Percentiles rank a stretch among this genome's conserved stretches.
phyloP scores from a whole-genome alignment of 2,113 vertebrate genomes.

The Rhinolophus ferrumequinum region DNA sequence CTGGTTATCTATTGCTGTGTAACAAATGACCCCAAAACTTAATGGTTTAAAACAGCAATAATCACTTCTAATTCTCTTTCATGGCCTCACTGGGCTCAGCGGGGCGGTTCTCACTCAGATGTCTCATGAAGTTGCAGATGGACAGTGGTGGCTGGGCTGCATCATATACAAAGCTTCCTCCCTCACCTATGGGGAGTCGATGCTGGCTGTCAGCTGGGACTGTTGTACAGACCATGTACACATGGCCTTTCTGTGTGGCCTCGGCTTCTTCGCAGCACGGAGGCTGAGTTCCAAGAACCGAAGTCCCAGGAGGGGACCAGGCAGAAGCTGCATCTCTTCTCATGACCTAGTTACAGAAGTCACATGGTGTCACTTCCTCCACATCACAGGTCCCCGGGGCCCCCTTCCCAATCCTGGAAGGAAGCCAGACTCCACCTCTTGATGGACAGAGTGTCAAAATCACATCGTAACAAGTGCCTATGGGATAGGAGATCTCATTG shows the following conservation, averaged over 20 bases:
- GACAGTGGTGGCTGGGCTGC: neutral
- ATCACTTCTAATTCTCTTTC: neutral
- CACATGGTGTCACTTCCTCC: neutral
- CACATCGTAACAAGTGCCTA: neutral
- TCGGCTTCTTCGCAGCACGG: neutral
- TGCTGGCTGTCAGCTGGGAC: neutral
- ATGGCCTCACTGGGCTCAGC: neutral
- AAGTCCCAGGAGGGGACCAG: neutral
- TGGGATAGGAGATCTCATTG: neutral
- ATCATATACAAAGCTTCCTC: neutral
- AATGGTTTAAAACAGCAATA: neutral
- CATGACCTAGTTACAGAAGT: neutral
- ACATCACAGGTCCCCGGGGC: neutral
- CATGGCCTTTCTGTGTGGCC: neutral
- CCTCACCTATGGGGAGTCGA: fast-evolving
- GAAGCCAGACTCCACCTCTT: neutral
- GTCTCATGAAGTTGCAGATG: neutral
- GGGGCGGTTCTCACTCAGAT: neutral
- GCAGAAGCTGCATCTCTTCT: neutral
- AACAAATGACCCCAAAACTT: neutral
- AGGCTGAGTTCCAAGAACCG: neutral
- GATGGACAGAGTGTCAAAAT: neutral
- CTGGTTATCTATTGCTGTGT: too few relatives aligned
- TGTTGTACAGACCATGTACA: neutral
- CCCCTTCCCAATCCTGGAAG: neutral